phyloP scores from a whole-genome alignment of 2,113 vertebrate species.

The Mastomys natalensis region DNA sequence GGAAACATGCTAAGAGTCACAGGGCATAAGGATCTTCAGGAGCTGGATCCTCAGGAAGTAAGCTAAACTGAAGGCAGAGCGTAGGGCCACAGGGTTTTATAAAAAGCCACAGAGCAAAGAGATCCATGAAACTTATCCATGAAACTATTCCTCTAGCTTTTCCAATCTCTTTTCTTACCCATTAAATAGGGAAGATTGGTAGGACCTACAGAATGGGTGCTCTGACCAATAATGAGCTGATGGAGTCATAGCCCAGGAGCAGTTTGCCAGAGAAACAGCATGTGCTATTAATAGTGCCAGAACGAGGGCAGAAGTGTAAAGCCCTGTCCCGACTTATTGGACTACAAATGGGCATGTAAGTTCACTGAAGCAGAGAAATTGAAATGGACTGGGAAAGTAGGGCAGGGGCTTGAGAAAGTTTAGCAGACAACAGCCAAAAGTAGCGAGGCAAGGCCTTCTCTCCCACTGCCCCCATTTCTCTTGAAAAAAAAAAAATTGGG shows the following conservation, averaged over 20 bases:
- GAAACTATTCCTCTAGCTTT: neutral
- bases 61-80: neutral
- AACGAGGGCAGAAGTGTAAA: conserved; percentile 3
- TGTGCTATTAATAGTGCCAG: conserved; percentile 11
- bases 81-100: neutral
- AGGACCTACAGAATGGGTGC: neutral
- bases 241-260: neutral
- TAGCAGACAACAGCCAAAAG: neutral
- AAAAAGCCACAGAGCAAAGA: neutral
- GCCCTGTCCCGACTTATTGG: neutral
- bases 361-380: neutral
- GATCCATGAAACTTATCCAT: neutral
- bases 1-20: neutral
- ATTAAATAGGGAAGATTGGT: neutral
- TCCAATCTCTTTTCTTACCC: neutral
- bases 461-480: neutral
- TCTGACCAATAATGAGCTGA: neutral
- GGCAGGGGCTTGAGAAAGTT: conserved; percentile 31
- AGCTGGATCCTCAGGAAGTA: neutral
- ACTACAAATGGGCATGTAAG: neutral
- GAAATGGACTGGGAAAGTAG: neutral
- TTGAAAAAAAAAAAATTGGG: neutral
- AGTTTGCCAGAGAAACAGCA: neutral
- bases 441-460: neutral
- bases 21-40: neutral